These are phyloP conservation scores for Homarus americanus DNA, from an alignment of 1,140 invertebrate genomes.

Conservation along the genomic window DNA sequence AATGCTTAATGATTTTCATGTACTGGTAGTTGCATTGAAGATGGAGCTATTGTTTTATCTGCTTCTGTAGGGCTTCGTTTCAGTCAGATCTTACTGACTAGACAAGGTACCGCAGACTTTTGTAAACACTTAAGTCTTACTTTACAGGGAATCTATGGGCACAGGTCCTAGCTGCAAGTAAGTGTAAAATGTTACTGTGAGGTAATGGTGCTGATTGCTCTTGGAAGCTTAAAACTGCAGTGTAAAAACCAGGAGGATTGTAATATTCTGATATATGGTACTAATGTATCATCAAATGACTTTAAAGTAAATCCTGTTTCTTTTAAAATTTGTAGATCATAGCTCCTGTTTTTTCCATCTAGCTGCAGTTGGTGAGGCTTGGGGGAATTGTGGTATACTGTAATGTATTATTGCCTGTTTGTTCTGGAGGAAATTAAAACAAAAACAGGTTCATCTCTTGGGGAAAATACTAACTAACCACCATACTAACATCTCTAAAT, in stretches of 20 bases:
- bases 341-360: background rate
- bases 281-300: background rate
- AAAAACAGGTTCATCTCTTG: background rate
- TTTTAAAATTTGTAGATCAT: background rate
- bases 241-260: background rate
- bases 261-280: background rate
- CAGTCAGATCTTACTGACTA: background rate
- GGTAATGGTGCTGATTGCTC: constrained; percentile 8
- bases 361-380: background rate
- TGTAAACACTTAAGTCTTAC: constrained; percentile 24
- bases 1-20: background rate
- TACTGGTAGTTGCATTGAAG: background rate
- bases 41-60: background rate
- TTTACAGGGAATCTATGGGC: constrained; percentile 66
- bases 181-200: constrained; percentile 34
- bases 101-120: background rate
- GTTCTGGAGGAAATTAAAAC: background rate
- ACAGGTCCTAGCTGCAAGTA: constrained; percentile 52
- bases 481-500: background rate
- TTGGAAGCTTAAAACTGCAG: background rate
- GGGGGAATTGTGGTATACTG: background rate
- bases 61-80: too few relatives aligned
- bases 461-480: background rate
- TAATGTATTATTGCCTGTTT: background rate
- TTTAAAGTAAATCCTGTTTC: background rate